Conservation (phyloP, 2,888 invertebrate genomes). For the Nudaria mundana region DNA sequence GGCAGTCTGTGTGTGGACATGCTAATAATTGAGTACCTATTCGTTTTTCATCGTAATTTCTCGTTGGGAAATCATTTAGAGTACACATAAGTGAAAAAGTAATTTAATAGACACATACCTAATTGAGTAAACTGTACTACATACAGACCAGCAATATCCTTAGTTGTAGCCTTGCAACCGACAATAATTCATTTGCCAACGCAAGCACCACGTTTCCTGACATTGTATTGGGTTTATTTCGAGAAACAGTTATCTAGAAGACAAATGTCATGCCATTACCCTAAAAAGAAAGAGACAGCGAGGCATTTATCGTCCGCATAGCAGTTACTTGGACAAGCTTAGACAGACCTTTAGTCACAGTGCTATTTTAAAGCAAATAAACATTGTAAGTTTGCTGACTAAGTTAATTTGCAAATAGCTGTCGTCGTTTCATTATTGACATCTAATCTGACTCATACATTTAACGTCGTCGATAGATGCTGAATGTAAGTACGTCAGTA, state of each 20-base stretch:
- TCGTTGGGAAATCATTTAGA: too few relatives aligned
- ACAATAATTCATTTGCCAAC: neutral
- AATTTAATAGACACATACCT: too few relatives aligned
- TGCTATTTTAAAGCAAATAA: neutral
- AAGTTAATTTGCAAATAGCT: neutral
- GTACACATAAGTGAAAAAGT: too few relatives aligned
- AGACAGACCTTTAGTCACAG: neutral
- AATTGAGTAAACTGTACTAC: too few relatives aligned
- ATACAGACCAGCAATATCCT: too few relatives aligned
- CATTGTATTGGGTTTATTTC: neutral
- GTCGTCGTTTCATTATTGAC: neutral
- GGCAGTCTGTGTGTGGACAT: too few relatives aligned
- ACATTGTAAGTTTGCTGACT: neutral
- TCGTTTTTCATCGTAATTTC: too few relatives aligned
- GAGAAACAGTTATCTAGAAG: conserved; percentile 6
- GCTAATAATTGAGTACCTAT: too few relatives aligned
- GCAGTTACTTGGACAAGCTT: conserved; percentile 1
- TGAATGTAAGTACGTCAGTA: too few relatives aligned
- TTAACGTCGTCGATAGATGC: neutral
- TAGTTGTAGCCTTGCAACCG: neutral
- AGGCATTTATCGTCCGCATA: conserved; percentile 1
- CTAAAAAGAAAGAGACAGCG: conserved; percentile 4
- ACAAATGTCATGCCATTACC: conserved; percentile 5
- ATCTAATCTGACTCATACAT: neutral
- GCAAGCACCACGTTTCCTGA: conserved; percentile 1